Conservation (phyloP, 2,888 invertebrate species). For the Parascotia fuliginaria region DNA sequence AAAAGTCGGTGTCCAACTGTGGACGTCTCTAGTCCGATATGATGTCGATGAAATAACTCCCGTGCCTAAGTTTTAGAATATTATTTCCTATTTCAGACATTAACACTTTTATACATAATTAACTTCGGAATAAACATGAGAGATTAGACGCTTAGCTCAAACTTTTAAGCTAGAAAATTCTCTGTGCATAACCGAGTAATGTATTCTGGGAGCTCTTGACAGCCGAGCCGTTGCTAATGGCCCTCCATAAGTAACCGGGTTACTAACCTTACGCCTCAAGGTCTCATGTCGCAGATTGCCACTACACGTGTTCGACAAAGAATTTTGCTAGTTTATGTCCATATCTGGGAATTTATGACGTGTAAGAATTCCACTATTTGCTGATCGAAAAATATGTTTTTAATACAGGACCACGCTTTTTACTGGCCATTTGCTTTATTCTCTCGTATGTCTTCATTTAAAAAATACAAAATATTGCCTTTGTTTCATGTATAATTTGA, state of each 20-base stretch:
- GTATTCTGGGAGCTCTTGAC: constrained; percentile 9
- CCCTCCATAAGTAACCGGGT: constrained; percentile 8
- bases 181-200: constrained; percentile 29
- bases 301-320: constrained; percentile 7
- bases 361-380: too few relatives aligned
- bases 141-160: constrained; percentile 8
- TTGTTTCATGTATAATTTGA: background rate
- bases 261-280: constrained; percentile 19
- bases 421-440: too few relatives aligned
- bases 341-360: too few relatives aligned
- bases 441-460: too few relatives aligned
- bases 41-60: too few relatives aligned
- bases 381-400: background rate
- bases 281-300: constrained; percentile 15
- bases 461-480: background rate
- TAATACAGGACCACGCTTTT: background rate
- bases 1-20: too few relatives aligned
- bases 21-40: too few relatives aligned
- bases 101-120: too few relatives aligned
- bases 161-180: constrained; percentile 18
- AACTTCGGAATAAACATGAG: too few relatives aligned
- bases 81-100: too few relatives aligned
- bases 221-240: constrained; percentile 10
- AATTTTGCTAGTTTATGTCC: constrained; percentile 6
- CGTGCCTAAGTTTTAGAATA: too few relatives aligned